Evolutionary conservation across 2,797 vertebrate genomes (phyloP).

Genomic region (Uromys caudimaculatus): DNA sequence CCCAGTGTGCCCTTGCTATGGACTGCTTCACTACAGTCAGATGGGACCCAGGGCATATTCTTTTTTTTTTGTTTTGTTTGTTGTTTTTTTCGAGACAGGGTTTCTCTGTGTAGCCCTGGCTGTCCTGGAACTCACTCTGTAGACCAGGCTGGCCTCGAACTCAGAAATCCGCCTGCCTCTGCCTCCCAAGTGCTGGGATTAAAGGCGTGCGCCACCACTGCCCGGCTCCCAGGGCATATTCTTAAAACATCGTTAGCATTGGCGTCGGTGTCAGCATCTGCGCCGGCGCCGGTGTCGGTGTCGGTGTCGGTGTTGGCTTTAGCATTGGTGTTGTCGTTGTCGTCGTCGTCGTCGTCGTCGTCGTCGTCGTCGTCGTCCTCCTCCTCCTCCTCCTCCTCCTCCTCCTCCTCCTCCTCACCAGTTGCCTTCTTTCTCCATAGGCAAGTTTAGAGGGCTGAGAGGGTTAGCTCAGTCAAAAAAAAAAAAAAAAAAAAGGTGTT

Average conservation of each 20-base stretch:
- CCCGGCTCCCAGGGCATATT: not conserved
- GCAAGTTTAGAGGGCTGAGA: not conserved
- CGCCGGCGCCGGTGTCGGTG: rapidly evolving
- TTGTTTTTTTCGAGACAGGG: no score
- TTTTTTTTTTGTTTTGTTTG: no score
- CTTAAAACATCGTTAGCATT: not conserved
- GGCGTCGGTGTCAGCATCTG: no score
- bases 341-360: no score
- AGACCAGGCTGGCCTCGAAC: no score
- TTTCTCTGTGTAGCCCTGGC: no score
- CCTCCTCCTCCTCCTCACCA: not conserved
- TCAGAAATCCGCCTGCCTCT: no score
- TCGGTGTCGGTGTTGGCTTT: not conserved
- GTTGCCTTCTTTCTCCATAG: not conserved
- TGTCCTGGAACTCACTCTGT: no score
- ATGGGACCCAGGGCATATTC: not conserved
- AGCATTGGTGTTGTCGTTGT: no score
- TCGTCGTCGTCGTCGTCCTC: no score
- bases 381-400: rapidly evolving
- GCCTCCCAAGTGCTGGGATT: no score
- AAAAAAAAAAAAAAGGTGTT: not conserved
- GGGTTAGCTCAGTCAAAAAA: not conserved
- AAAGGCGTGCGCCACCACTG: no score
- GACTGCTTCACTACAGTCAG: not conserved
- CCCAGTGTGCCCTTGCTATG: not conserved